Base-by-base conservation (phyloP, 2,888 invertebrate genomes). In the Limnephilus lunatus region DNA sequence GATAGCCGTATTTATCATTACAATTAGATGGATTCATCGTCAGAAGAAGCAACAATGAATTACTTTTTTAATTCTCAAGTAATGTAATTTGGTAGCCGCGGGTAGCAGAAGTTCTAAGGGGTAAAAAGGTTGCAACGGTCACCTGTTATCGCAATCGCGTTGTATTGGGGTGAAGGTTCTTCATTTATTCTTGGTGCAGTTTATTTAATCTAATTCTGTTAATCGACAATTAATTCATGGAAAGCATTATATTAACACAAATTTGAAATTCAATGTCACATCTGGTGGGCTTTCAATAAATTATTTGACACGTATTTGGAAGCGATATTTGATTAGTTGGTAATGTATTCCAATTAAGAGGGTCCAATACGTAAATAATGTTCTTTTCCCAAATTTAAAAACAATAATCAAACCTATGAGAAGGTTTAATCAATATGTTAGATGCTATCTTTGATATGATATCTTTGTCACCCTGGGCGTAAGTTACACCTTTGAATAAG, bases 111-210 rank as follows among this genome's bases (percentile, higher is more conserved):
- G 14, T 25, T 35, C 48, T 30, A n/a, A 48, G 86, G 86, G 86
- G 44, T 44, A 25, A 68, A 68, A 68, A 44, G 19, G 35, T 35
- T 86, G 86, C 86, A 86, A 86, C 86, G 86, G 44, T 44, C 35
- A 44, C 86, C 86, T 86, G 86, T 44, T 48, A 86, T 86, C n/a
- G 44, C 68, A 25, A 25, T 32, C 11, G 48, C n/a, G 15, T 86
- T 68, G 12, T n/a, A n/a, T 44, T 44, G 44, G 86, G 48, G n/a
- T 86, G 86, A 86, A 30, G 39, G 44, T 86, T 44, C 25, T 86
- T 48, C 48, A 4, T 25, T 86, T 39, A 44, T 86, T 44, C 44
- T 44, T 86, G 11, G 30, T 32, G n/a, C 85, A 85, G 85, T 85
- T 35, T 85, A 85, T 35, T 19, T 82, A 82, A 82, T 82, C 25